Percentiles rank a stretch among this genome's conserved stretches.
Conservation (phyloP, 2,888 invertebrate genomes). For the Agelastica alni region DNA sequence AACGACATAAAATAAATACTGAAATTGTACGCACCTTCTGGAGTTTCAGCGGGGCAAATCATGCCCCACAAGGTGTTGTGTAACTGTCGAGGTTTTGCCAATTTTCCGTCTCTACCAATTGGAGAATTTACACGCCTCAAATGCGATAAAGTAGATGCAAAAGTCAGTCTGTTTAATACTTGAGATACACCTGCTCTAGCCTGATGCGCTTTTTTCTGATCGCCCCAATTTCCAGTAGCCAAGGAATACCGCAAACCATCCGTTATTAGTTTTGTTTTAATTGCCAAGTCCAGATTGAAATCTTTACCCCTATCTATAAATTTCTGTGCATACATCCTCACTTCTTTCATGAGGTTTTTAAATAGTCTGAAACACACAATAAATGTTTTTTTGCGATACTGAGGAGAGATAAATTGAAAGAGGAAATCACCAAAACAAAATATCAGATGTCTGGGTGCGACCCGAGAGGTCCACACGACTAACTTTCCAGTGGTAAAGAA, state of each 20-base stretch:
- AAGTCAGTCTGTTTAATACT: constrained; percentile 97
- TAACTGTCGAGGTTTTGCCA: constrained; percentile 97
- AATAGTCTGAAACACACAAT: constrained; percentile 78
- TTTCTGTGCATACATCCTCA: constrained; percentile 97
- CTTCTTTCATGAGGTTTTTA: constrained; percentile 95
- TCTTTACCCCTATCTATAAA: constrained; percentile 99
- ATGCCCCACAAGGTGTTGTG: constrained; percentile 99
- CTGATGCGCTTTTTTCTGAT: constrained; percentile 99
- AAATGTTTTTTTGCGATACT: no score
- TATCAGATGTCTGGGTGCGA: no score
- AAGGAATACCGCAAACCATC: constrained; percentile 97
- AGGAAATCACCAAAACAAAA: no score
- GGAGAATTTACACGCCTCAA: constrained; percentile 97
- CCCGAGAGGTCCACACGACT: no score
- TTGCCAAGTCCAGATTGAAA: constrained; percentile 94
- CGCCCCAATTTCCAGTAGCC: constrained; percentile 99
- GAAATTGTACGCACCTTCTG: constrained; percentile 67
- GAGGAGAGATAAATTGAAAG: no score
- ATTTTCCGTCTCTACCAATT: constrained; percentile 95
- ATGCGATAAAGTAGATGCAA: constrained; percentile 98
- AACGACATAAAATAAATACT: not conserved
- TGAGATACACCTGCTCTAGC: constrained; percentile 95
- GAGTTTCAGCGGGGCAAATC: constrained; percentile 99
- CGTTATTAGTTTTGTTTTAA: constrained; percentile 97
- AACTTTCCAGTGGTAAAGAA: no score